Base-by-base conservation (phyloP, 2,888 invertebrate genomes). In the Boloria selene region DNA sequence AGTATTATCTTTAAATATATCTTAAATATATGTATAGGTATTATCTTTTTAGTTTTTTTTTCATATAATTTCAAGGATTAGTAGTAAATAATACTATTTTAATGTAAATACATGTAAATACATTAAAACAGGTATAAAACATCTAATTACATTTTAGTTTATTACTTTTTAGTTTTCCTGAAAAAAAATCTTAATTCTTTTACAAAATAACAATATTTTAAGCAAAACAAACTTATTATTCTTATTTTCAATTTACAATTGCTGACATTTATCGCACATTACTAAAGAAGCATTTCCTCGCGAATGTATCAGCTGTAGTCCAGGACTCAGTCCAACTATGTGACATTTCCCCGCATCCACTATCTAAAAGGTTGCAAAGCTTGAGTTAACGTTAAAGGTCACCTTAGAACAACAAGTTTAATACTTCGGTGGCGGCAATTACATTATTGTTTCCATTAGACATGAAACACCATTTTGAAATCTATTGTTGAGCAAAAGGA, bases 301-400 rank as follows among this genome's bases (percentile, higher is more conserved):
- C 73, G 76, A 75, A 76, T 79, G 83, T 88, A 22, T 1, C 3
- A 88, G 86, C 58, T 71, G 22, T 59, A 65, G 66, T 88, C 89
- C 90, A 90, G 86, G 80, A 76, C 84, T 86, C 76, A 85, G 89
- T 87, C 90, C 87, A 88, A 88, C 89, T 88, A 90, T 87, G 89
- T 91, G 91, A 90, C 91, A 92, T 91, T 92, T 91, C 82, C 87
- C 83, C 76, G 84, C 84, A 85, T 84, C 86, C 86, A 85, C 86
- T 85, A 88, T 87, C 88, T 79, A 82, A 89, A 90, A 91, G 90
- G 90, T 90, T 84, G 81, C 81, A 26, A 84, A 81, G 76, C 75
- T 69, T 72, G 83, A 82, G 82, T 81, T 84, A 79, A 81, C 81
- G 83, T 83, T 75, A 86, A 86, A 84, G 83, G 93, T 93, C 87